Percentiles rank a stretch among this genome's conserved stretches.
phyloP scores from a whole-genome alignment of 2,113 vertebrate genomes.

The Machaerirhynchus nigripectus region DNA sequence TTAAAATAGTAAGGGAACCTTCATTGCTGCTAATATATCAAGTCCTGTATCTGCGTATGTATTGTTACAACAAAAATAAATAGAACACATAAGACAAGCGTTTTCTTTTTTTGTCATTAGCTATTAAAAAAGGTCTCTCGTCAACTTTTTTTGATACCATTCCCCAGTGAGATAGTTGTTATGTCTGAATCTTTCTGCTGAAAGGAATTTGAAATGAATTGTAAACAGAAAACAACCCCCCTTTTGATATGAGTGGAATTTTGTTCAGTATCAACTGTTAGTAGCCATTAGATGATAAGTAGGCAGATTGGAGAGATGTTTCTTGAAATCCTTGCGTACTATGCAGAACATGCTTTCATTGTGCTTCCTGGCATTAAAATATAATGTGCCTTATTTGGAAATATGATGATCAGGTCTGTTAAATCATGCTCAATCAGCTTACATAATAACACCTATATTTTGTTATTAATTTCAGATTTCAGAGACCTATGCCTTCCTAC shows the following conservation, averaged over 20 bases:
- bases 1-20: not conserved
- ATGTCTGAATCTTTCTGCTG: not conserved
- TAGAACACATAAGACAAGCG: not conserved
- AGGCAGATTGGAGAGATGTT: slow-evolving; percentile 58
- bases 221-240: not conserved
- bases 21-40: not conserved
- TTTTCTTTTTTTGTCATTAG: not conserved
- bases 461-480: slow-evolving; percentile 83
- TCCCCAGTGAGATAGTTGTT: not conserved
- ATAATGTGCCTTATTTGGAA: slow-evolving; percentile 63
- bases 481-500: slow-evolving; percentile 87
- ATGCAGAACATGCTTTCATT: slow-evolving; percentile 66
- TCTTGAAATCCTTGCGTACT: slow-evolving; percentile 64
- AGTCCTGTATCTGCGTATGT: not conserved
- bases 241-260: not conserved
- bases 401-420: slow-evolving; percentile 59
- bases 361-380: slow-evolving; percentile 66
- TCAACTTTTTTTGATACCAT: not conserved
- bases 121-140: not conserved
- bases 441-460: slow-evolving; percentile 63
- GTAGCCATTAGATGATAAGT: slow-evolving; percentile 3
- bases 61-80: not conserved
- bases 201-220: not conserved
- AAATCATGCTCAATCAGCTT: slow-evolving; percentile 58
- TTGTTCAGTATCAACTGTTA: not conserved